Conservation (phyloP, 2,888 invertebrate genomes). For the Adineta ricciae region DNA sequence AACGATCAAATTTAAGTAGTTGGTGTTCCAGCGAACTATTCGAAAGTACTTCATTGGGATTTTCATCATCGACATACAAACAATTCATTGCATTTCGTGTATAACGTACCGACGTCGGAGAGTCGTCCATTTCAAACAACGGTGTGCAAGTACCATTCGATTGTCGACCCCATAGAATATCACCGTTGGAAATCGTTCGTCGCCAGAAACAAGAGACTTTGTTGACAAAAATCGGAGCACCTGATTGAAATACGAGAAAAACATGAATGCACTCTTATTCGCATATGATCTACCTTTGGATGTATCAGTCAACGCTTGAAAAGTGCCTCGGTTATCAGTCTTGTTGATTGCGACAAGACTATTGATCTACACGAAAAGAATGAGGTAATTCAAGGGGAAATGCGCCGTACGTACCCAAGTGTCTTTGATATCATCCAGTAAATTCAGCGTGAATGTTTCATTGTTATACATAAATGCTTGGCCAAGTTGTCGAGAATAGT, state of each 20-base stretch:
- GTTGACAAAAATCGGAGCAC: neutral
- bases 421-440: neutral
- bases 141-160: neutral
- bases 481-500: neutral
- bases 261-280: too few relatives aligned
- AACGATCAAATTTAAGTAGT: neutral
- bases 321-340: neutral
- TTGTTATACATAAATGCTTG: neutral
- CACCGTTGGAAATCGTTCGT: neutral
- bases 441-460: neutral
- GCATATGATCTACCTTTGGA: neutral
- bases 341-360: neutral
- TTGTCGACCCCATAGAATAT: neutral
- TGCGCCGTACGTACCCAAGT: neutral
- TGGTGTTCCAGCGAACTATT: neutral
- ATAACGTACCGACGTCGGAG: neutral
- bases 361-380: neutral
- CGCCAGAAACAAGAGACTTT: neutral
- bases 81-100: neutral
- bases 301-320: neutral
- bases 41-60: neutral
- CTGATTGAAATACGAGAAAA: neutral
- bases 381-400: neutral
- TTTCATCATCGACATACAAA: neutral
- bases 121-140: neutral